A percentile compares a stretch with the other conserved stretches of the same genome.
Evolutionary conservation across 2,888 invertebrate genomes (phyloP).

Genomic region (Altica lythri): DNA sequence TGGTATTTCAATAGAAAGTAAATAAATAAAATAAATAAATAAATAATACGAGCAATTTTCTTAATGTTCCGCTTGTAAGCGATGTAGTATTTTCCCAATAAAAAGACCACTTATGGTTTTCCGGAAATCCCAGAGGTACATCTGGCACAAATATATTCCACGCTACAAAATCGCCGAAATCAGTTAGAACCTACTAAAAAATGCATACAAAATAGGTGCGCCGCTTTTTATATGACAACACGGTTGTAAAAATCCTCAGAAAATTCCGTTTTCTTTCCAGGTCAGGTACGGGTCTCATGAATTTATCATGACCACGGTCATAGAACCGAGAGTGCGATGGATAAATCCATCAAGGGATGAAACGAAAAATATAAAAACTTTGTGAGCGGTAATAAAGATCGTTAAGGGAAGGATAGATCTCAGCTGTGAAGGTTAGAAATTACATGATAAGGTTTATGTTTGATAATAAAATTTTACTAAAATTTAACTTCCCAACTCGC

Average conservation of each 20-base stretch:
- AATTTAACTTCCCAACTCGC: neutral
- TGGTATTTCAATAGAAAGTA: too few relatives aligned
- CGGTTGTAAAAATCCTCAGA: constrained; percentile 27
- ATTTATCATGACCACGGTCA: constrained; percentile 22
- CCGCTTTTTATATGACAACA: constrained; percentile 28
- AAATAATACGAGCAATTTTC: constrained; percentile 8
- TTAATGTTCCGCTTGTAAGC: constrained; percentile 7
- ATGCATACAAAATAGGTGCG: constrained; percentile 32
- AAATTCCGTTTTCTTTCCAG: constrained; percentile 28
- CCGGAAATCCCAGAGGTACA: constrained; percentile 13
- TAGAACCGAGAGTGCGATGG: constrained; percentile 19
- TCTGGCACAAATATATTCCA: constrained; percentile 11
- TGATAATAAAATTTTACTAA: neutral
- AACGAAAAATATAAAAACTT: constrained; percentile 12
- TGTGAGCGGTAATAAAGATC: constrained; percentile 10
- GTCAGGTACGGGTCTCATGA: constrained; percentile 30
- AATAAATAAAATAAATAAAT: neutral
- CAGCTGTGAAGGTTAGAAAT: neutral
- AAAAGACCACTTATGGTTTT: constrained; percentile 9
- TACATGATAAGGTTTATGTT: neutral
- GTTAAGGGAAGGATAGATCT: neutral
- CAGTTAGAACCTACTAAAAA: constrained; percentile 29
- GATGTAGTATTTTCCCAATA: constrained; percentile 6
- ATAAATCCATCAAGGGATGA: constrained; percentile 7
- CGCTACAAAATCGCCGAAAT: constrained; percentile 24